Evolutionary conservation across 2,888 invertebrate species (phyloP).

Genomic region (Eilema depressum): DNA sequence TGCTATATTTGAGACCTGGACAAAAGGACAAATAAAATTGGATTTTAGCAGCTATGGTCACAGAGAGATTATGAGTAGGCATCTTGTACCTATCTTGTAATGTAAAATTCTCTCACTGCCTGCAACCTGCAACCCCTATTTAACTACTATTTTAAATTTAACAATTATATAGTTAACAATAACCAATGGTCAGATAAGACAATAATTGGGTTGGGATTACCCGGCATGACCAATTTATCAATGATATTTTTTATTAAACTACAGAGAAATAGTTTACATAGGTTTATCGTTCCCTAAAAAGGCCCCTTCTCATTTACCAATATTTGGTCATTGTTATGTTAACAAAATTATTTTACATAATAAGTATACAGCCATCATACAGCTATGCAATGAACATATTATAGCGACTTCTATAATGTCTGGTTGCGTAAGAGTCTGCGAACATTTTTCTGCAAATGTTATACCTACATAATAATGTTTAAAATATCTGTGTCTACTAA

Average conservation of each 20-base stretch:
- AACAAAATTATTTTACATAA: background rate
- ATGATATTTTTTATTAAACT: background rate
- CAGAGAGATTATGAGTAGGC: no score
- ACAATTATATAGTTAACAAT: no score
- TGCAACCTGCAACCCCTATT: no score
- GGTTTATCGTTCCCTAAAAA: background rate
- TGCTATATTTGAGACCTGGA: no score
- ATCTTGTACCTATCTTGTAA: no score
- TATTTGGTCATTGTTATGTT: conserved; percentile 3
- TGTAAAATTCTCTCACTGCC: no score
- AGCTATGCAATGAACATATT: background rate
- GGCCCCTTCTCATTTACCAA: background rate
- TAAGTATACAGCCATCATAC: background rate
- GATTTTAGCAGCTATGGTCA: no score
- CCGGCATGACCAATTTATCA: background rate
- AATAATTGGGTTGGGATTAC: no score
- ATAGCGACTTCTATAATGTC: background rate
- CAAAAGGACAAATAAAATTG: no score
- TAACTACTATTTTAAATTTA: no score
- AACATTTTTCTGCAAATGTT: background rate
- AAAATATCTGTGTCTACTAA: background rate
- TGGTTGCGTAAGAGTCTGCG: background rate
- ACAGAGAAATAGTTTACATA: background rate
- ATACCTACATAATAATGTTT: background rate
- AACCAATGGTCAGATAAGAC: no score